Evolutionary conservation across 2,797 vertebrate genomes (phyloP).

Genomic region (Hyperoplus lanceolatus): DNA sequence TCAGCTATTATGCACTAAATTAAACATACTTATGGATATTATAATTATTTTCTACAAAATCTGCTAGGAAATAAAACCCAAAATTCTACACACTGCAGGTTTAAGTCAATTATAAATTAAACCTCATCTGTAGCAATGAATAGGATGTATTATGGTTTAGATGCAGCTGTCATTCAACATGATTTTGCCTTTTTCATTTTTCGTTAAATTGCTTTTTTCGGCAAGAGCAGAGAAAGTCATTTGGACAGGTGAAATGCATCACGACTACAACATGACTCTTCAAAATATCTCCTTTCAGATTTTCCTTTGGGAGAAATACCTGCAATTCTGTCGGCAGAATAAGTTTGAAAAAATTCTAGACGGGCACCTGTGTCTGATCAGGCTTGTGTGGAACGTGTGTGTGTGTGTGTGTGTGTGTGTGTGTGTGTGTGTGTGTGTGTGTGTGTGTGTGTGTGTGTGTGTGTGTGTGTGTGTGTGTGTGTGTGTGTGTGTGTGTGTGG

Average conservation of each 20-base stretch:
- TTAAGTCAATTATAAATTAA: conserved; percentile 48
- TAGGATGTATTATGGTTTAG: conserved; percentile 51
- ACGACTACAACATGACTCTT: conserved; percentile 47
- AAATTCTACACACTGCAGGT: background rate
- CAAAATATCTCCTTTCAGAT: conserved; percentile 45
- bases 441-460: conserved; percentile 52
- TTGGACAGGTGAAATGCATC: conserved; percentile 52
- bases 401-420: conserved; percentile 61
- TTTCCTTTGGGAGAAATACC: conserved; percentile 32
- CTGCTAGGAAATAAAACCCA: too few species aligned
- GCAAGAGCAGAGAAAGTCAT: conserved; percentile 27
- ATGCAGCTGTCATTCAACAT: conserved; percentile 45
- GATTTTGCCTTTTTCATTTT: conserved; percentile 47
- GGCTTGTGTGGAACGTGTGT: conserved; percentile 48
- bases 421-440: conserved; percentile 42
- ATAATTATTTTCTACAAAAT: too few species aligned
- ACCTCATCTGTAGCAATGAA: conserved; percentile 34
- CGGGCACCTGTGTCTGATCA: conserved; percentile 52
- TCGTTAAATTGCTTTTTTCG: conserved; percentile 42
- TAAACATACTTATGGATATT: too few species aligned
- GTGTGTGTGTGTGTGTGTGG: conserved; percentile 59
- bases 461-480: conserved; percentile 40
- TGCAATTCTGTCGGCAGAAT: conserved; percentile 44
- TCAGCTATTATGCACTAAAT: too few species aligned
- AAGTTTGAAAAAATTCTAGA: conserved; percentile 47